These are phyloP conservation scores for Ameiurus melas DNA, from an alignment of 2,113 vertebrate genomes.

Conservation along the genomic window DNA sequence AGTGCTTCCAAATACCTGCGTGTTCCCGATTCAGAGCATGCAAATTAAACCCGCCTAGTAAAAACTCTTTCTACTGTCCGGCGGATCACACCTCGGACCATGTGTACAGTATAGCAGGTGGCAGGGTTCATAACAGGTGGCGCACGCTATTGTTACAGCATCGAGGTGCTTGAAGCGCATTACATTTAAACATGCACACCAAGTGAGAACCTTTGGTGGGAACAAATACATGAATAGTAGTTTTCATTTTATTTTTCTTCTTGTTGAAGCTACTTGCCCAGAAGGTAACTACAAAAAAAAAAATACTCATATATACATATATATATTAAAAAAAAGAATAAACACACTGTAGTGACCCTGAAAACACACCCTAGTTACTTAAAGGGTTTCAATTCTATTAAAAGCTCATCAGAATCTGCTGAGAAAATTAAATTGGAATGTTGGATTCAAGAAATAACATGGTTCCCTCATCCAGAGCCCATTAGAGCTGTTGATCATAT, in stretches of 20 bases:
- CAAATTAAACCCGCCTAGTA: neutral
- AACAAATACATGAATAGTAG: neutral
- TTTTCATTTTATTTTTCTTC: neutral
- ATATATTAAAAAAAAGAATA: no score
- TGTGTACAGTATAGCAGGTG: neutral
- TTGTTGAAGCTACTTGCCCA: neutral
- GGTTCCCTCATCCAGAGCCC: neutral
- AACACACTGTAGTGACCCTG: no score
- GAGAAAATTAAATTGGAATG: neutral
- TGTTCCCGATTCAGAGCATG: neutral
- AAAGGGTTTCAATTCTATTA: constrained; percentile 6
- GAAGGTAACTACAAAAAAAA: no score
- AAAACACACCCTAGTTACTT: neutral
- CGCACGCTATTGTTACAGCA: neutral
- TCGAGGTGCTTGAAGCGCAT: neutral
- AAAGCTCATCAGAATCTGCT: neutral
- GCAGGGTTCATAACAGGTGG: neutral
- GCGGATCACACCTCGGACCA: neutral
- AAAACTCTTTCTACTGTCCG: neutral
- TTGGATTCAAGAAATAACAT: constrained; percentile 1
- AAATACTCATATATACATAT: no score
- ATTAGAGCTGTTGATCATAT: neutral
- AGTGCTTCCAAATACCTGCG: neutral
- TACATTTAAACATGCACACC: neutral
- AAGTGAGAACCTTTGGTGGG: neutral